These are phyloP conservation scores for Petrolisthes cinctipes DNA, from an alignment of 2,888 invertebrate genomes.

Conservation along the genomic window DNA sequence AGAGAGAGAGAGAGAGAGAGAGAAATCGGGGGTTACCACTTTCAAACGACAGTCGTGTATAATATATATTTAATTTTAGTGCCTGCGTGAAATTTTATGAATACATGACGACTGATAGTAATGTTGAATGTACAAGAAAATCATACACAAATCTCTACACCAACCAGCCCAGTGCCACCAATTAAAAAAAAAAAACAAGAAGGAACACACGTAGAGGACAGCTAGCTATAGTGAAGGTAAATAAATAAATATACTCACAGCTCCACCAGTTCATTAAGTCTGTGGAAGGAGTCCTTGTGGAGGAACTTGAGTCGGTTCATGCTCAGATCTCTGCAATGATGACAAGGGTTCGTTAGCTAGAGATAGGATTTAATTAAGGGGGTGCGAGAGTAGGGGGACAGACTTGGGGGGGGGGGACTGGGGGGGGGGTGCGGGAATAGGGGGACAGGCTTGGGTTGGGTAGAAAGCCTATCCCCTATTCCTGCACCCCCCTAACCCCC, in stretches of 20 bases:
- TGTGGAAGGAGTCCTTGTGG: constrained; percentile 74
- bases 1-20: background rate
- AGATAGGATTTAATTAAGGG: background rate
- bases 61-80: too few relatives aligned
- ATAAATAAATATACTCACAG: constrained; percentile 67
- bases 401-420: background rate
- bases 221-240: background rate
- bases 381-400: background rate
- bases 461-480: too few relatives aligned
- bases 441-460: too few relatives aligned
- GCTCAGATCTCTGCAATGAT: constrained; percentile 55
- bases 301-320: constrained; percentile 61
- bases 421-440: background rate
- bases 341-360: background rate
- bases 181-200: background rate
- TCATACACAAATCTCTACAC: too few relatives aligned
- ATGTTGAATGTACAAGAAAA: too few relatives aligned
- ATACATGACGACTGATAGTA: too few relatives aligned
- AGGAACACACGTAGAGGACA: background rate
- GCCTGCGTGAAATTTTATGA: too few relatives aligned
- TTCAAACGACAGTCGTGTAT: too few relatives aligned
- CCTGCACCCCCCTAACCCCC: too few relatives aligned
- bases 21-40: too few relatives aligned
- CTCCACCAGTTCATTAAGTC: constrained; percentile 74
- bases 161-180: too few relatives aligned